Evolutionary conservation across 2,888 invertebrate genomes (phyloP).

Genomic region (Petrolisthes cinctipes): DNA sequence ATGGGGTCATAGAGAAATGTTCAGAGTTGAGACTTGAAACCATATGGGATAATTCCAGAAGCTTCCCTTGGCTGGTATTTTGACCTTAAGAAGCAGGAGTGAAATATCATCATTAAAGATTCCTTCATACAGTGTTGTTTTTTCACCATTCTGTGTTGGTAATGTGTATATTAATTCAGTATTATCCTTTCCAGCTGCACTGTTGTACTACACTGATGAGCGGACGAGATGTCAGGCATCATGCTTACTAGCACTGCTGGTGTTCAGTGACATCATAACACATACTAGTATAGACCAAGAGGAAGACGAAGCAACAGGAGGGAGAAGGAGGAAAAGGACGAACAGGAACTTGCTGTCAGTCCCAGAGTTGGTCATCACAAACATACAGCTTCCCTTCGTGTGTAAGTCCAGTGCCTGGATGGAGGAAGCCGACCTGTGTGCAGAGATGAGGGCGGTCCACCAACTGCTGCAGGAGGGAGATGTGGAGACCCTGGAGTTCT

Average conservation of each 20-base stretch:
- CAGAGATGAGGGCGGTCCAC: conserved; percentile 50
- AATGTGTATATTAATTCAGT: neutral
- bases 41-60: no score
- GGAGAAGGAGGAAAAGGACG: no score
- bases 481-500: conserved; percentile 23
- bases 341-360: conserved; percentile 25
- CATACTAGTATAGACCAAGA: neutral
- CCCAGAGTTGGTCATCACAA: conserved; percentile 32
- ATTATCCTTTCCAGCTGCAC: conserved; percentile 29
- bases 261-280: conserved; percentile 40
- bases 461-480: conserved; percentile 37
- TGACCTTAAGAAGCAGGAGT: no score
- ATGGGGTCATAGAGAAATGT: no score
- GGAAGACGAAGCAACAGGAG: neutral
- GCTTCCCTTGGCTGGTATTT: no score
- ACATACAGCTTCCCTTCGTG: conserved; percentile 35
- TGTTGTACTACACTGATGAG: conserved; percentile 40
- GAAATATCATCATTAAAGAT: no score
- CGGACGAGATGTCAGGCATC: conserved; percentile 46
- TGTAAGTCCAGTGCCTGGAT: conserved; percentile 27
- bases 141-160: neutral
- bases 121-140: no score
- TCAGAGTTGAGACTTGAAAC: no score
- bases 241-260: conserved; percentile 47
- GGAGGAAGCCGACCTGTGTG: conserved; percentile 18